Conservation (phyloP, 2,888 invertebrate genomes). For the Drosophila lutescens region DNA sequence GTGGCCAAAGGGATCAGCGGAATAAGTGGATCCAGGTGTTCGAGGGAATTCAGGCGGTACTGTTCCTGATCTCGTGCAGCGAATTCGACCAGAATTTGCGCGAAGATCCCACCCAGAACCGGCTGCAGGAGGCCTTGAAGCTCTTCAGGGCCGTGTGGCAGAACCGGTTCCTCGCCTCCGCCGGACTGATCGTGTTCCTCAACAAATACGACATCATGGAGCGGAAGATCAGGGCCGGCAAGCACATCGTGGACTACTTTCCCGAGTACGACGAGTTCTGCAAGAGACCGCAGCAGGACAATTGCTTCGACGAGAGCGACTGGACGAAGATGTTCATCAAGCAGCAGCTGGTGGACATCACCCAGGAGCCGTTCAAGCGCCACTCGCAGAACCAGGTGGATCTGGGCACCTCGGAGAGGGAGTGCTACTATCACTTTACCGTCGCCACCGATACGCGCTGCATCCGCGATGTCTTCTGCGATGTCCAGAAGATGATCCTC, state of each 20-base stretch:
- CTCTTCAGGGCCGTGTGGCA: slow-evolving; percentile 92
- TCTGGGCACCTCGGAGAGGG: slow-evolving; percentile 84
- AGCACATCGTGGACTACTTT: slow-evolving; percentile 88
- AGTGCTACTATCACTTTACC: slow-evolving; percentile 90
- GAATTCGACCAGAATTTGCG: slow-evolving; percentile 91
- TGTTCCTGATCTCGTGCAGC: slow-evolving; percentile 92
- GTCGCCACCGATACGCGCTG: slow-evolving; percentile 91
- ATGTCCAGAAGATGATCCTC: slow-evolving; percentile 89
- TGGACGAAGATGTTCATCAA: slow-evolving; percentile 88
- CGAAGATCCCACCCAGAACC: slow-evolving; percentile 89
- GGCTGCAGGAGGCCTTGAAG: slow-evolving; percentile 89
- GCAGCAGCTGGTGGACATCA: slow-evolving; percentile 87
- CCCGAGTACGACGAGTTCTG: slow-evolving; percentile 87
- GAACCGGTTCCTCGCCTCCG: slow-evolving; percentile 88
- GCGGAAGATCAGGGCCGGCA: slow-evolving; percentile 89
- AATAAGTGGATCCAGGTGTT: slow-evolving; percentile 95
- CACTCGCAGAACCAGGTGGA: slow-evolving; percentile 82
- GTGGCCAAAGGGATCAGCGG: slow-evolving; percentile 92
- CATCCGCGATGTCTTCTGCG: slow-evolving; percentile 89
- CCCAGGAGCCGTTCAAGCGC: slow-evolving; percentile 85
- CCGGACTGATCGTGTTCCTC: slow-evolving; percentile 92
- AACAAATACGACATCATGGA: slow-evolving; percentile 92
- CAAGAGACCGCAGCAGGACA: slow-evolving; percentile 84
- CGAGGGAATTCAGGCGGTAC: slow-evolving; percentile 92
- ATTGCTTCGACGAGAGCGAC: slow-evolving; percentile 87